phyloP scores from a whole-genome alignment of 64 coral and sea anemone species.

The Montipora efflorescens region DNA sequence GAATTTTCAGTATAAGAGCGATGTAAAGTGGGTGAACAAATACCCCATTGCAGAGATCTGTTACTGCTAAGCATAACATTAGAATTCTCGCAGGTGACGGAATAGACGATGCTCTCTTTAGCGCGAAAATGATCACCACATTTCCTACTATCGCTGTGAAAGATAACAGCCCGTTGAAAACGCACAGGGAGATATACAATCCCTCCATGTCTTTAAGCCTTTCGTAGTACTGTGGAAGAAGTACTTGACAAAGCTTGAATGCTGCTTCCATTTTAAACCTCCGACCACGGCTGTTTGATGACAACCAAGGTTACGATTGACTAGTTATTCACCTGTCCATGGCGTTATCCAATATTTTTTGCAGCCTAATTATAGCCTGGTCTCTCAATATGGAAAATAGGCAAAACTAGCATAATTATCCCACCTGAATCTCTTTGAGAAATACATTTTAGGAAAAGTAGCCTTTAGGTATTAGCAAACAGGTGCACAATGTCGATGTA shows the following conservation, averaged over 20 bases:
- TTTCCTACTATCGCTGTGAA: slow-evolving; percentile 11
- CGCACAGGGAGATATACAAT: neutral
- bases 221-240: neutral
- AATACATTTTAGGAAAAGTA: too few species aligned
- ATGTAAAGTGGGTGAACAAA: slow-evolving; percentile 28
- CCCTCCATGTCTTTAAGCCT: neutral
- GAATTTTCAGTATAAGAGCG: slow-evolving; percentile 1
- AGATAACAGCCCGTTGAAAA: slow-evolving; percentile 13
- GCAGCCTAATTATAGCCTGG: too few species aligned
- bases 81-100: neutral
- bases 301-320: too few species aligned
- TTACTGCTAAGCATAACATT: neutral
- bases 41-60: neutral
- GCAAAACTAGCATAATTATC: too few species aligned
- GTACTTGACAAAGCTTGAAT: neutral
- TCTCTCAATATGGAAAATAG: too few species aligned
- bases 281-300: too few species aligned
- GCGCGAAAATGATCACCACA: slow-evolving; percentile 5
- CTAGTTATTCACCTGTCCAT: too few species aligned
- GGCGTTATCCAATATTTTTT: too few species aligned
- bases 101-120: slow-evolving; percentile 15
- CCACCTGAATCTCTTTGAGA: too few species aligned
- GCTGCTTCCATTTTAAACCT: neutral
- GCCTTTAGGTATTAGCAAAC: too few species aligned
- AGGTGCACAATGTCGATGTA: too few species aligned